These are phyloP conservation scores for Leptinotarsa haldemani DNA, from an alignment of 2,888 invertebrate genomes.

Conservation along the genomic window DNA sequence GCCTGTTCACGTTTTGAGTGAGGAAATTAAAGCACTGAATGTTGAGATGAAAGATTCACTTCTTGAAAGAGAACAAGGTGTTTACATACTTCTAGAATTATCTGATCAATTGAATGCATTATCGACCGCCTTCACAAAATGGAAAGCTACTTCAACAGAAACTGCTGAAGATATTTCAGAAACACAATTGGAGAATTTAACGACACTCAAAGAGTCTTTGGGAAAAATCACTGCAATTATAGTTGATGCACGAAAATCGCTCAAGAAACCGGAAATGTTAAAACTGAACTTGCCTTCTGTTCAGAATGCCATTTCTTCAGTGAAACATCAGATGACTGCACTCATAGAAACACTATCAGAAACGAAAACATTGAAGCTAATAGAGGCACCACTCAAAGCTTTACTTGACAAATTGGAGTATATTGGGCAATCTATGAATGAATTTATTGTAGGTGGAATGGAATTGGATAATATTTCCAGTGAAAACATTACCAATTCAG, in stretches of 20 bases:
- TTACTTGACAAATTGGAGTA: constrained; percentile 34
- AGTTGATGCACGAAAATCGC: constrained; percentile 37
- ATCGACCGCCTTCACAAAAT: too few relatives aligned
- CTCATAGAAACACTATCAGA: constrained; percentile 1
- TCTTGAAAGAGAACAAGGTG: too few relatives aligned
- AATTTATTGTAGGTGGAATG: too few relatives aligned
- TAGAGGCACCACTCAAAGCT: constrained; percentile 35
- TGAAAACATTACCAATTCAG: too few relatives aligned
- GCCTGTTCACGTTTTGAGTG: too few relatives aligned
- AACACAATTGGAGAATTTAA: constrained; percentile 27
- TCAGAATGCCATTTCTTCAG: constrained; percentile 30
- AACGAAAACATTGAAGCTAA: constrained; percentile 25
- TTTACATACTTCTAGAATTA: too few relatives aligned
- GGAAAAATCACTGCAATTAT: constrained; percentile 34
- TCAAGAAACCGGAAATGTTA: constrained; percentile 33
- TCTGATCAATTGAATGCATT: too few relatives aligned
- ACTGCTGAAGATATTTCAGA: constrained; percentile 21
- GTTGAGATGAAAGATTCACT: background rate
- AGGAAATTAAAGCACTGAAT: constrained; percentile 21
- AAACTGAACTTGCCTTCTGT: constrained; percentile 25
- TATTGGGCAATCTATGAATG: background rate
- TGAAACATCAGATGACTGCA: constrained; percentile 42
- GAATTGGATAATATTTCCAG: too few relatives aligned
- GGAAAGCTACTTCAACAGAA: background rate
- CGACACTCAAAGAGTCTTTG: constrained; percentile 36